A percentile compares a stretch with the other conserved stretches of the same genome.
These are phyloP conservation scores for Microcebus tavaratra DNA, from an alignment of 2,113 vertebrate species.

Conservation along the genomic window DNA sequence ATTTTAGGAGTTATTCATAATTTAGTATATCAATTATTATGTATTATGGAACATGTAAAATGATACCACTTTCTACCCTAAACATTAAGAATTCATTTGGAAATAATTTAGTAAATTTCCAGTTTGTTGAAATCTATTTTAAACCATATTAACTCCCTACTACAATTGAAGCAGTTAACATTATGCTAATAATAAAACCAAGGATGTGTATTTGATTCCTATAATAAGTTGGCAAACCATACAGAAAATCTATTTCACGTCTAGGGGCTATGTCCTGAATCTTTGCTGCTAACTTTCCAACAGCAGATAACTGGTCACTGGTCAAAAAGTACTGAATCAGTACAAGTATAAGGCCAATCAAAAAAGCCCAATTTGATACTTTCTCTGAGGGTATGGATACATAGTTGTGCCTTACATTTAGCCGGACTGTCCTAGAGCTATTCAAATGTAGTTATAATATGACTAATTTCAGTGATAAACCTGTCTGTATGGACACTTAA, in stretches of 20 bases:
- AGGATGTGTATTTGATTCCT: not conserved
- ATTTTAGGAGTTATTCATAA: not conserved
- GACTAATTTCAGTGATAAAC: not conserved
- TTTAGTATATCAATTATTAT: not conserved
- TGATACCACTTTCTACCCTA: not conserved
- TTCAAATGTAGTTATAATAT: not conserved
- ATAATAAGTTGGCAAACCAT: not conserved
- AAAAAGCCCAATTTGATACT: not conserved
- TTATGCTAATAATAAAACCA: not conserved
- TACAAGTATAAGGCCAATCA: not conserved
- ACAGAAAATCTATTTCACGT: not conserved
- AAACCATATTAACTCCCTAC: not conserved
- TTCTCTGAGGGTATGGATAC: not conserved
- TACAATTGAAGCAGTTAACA: not conserved
- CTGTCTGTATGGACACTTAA: not conserved
- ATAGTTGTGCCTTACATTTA: not conserved
- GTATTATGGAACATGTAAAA: not conserved
- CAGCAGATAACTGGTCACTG: not conserved
- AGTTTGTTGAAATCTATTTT: not conserved
- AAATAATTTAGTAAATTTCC: conserved; percentile 10
- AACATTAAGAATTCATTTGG: not conserved
- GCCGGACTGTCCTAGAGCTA: not conserved
- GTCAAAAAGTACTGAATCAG: not conserved
- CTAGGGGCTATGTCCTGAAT: not conserved
- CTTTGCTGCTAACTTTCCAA: not conserved